phyloP scores from a whole-genome alignment of 2,797 vertebrate species.

The Eulemur mongoz region DNA sequence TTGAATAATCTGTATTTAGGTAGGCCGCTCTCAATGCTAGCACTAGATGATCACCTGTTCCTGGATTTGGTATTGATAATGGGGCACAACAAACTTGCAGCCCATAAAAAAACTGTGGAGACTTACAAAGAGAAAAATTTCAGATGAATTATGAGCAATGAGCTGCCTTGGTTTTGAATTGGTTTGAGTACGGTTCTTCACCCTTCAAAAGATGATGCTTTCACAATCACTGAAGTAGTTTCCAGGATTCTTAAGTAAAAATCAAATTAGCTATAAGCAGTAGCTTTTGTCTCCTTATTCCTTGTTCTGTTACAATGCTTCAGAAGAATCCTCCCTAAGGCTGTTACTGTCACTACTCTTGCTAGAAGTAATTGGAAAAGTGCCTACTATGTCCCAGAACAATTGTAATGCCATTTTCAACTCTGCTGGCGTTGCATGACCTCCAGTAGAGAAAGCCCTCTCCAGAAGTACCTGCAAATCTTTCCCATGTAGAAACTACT shows the following conservation, averaged over 20 bases:
- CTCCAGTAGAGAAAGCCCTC: background rate
- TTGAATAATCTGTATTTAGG: background rate
- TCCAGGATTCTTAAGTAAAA: slow-evolving; percentile 9
- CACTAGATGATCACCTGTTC: background rate
- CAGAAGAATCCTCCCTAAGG: background rate
- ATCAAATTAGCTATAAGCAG: background rate
- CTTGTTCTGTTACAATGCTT: background rate
- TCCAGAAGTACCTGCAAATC: background rate
- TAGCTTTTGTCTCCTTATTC: background rate
- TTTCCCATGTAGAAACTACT: background rate
- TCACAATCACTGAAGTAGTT: background rate
- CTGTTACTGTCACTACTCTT: background rate
- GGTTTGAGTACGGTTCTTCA: background rate
- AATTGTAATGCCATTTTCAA: background rate
- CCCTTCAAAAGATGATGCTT: background rate
- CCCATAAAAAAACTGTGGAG: background rate
- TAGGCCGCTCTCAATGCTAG: background rate
- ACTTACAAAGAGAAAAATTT: background rate
- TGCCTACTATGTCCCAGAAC: too few relatives aligned
- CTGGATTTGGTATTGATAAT: background rate
- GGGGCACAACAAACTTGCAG: background rate
- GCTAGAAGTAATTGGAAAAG: background rate
- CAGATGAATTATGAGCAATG: background rate
- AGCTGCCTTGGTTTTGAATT: background rate
- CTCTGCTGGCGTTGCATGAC: too few relatives aligned